Evolutionary conservation across 2,113 vertebrate genomes (phyloP).

Genomic region (Stigmatopora nigra): DNA sequence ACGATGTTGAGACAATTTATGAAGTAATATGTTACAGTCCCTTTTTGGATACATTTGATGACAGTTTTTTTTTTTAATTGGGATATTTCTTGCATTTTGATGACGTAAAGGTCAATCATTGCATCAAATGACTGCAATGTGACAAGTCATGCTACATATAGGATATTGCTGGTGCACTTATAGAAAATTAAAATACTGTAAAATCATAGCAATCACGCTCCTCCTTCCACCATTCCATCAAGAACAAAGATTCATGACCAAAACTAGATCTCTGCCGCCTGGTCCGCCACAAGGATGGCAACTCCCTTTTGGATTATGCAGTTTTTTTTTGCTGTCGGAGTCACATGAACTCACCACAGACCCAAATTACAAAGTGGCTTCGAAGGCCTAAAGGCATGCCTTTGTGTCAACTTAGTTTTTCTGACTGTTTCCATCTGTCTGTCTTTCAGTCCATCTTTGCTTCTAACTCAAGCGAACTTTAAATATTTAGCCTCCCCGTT

Average conservation of each 20-base stretch:
- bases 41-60: too few species aligned
- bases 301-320: slow-evolving; percentile 64
- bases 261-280: slow-evolving; percentile 37
- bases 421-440: slow-evolving; percentile 7
- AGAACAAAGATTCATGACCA: slow-evolving; percentile 45
- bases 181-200: too few species aligned
- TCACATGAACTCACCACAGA: slow-evolving; percentile 60
- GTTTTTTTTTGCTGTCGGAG: slow-evolving; percentile 56
- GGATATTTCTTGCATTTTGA: too few species aligned
- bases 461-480: slow-evolving; percentile 2
- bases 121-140: too few species aligned
- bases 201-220: slow-evolving; percentile 11
- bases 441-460: slow-evolving; percentile 12
- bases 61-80: too few species aligned
- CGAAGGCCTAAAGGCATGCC: slow-evolving; percentile 41
- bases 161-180: too few species aligned
- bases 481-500: not conserved
- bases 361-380: slow-evolving; percentile 68
- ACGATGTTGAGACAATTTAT: too few species aligned
- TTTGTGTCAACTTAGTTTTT: slow-evolving; percentile 38
- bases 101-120: too few species aligned
- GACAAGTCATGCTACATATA: too few species aligned
- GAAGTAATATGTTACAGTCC: too few species aligned
- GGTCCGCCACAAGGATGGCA: slow-evolving; percentile 56
- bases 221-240: slow-evolving; percentile 41